Evolutionary conservation across 2,113 vertebrate genomes (phyloP), one percentile per base, ranked within the genome.

Genomic region (Pelecanoides urinatrix): DNA sequence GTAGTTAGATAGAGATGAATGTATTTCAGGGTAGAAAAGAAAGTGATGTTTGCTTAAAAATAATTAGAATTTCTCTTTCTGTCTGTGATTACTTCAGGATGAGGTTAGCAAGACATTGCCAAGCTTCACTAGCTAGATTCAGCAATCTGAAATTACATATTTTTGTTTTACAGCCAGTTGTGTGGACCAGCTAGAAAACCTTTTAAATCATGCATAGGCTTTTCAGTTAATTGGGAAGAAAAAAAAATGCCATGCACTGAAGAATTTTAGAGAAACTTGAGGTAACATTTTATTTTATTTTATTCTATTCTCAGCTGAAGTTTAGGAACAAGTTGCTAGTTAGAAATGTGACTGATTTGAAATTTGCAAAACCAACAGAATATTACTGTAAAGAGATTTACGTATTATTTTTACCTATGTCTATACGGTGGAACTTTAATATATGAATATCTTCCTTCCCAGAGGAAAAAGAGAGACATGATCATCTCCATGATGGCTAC

Each of bases 391-490:
- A 75, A 83, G 21, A 34, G 0, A 3, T 42, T 66, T 81, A 49
- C 2, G 0, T 44, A 10, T 63, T 80, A 23, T 74, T 80, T 86
- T 58, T 56, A 52, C 14, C 13, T 20, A 15, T 55, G 14, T 44
- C 10, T 86, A 5, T 1, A 0, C 1, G 8, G 7, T 1, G 2
- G 14, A 40, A 42, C 8, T 3, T 62, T 68, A 55, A 38, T 66
- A 42, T 42, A 29, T 36, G 13, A 55, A 23, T 61, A 67, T 44
- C 17, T 87, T 89, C 16, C 16, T 83, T 88, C 44, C 15, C 14
- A 71, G 44, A 67, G 7, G 38, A 45, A 58, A 63, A 86, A 77
- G 10, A 27, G 9, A 91, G 11, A 42, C 19, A 20, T 5, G 26
- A 10, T 30, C 11, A 32, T 73, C 65, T 55, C 42, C 1, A 0